phyloP scores from a whole-genome alignment of 2,113 vertebrate species.

The Atractosteus spatula region DNA sequence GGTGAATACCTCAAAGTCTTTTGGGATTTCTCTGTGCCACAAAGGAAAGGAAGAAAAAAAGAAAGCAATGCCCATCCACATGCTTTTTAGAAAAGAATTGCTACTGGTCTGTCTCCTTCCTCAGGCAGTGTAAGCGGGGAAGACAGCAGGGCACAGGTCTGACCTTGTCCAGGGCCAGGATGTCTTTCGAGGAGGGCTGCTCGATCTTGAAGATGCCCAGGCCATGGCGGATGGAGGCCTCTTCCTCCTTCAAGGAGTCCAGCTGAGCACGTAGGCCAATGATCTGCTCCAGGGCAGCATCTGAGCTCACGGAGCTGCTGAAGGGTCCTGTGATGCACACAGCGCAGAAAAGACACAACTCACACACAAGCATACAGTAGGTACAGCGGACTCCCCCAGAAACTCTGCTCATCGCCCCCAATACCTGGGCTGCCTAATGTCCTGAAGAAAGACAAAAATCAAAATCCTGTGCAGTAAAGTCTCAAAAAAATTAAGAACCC shows the following conservation, averaged over 20 bases:
- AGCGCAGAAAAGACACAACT: background rate
- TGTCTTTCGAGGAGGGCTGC: conserved; percentile 65
- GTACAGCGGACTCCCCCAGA: too few relatives aligned
- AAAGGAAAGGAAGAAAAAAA: too few relatives aligned
- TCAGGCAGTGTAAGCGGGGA: background rate
- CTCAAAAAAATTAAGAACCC: too few relatives aligned
- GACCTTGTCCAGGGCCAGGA: conserved; percentile 71
- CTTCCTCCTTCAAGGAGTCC: conserved; percentile 60
- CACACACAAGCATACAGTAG: conserved; percentile 4
- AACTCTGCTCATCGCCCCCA: too few relatives aligned
- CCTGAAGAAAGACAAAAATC: too few relatives aligned
- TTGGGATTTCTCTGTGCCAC: too few relatives aligned
- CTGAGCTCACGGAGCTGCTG: conserved; percentile 45
- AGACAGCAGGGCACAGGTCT: background rate
- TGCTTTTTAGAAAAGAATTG: too few relatives aligned
- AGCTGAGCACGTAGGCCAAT: conserved; percentile 44
- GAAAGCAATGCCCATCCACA: too few relatives aligned
- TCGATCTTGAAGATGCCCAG: conserved; percentile 73
- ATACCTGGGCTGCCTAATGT: too few relatives aligned
- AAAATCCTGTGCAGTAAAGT: too few relatives aligned
- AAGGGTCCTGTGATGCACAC: conserved; percentile 59
- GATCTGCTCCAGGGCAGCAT: conserved; percentile 58
- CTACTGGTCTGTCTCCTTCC: too few relatives aligned
- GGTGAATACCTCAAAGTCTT: too few relatives aligned
- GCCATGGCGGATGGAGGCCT: conserved; percentile 53